Percentiles rank a stretch among this genome's conserved stretches.
Evolutionary conservation across 2,888 invertebrate species (phyloP).

Genomic region (Hemithea aestivaria): DNA sequence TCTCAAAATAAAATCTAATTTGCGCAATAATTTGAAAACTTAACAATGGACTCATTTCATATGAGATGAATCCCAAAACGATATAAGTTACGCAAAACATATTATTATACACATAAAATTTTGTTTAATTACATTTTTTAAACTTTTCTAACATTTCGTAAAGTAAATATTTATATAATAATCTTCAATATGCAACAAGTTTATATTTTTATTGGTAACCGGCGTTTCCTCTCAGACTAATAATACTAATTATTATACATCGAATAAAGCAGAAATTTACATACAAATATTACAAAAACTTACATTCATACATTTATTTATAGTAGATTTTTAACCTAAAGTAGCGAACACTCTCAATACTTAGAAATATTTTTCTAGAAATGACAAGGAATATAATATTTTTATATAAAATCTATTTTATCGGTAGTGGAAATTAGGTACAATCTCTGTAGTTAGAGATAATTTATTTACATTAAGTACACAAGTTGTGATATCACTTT

Average conservation of each 20-base stretch:
- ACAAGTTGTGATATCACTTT: slow-evolving; percentile 63
- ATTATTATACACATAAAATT: slow-evolving; percentile 55
- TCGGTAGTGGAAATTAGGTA: slow-evolving; percentile 74
- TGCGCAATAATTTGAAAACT: slow-evolving; percentile 70
- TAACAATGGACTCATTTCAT: slow-evolving; percentile 53
- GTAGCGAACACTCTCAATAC: slow-evolving; percentile 72
- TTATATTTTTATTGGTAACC: slow-evolving; percentile 77
- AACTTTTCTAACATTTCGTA: slow-evolving; percentile 71
- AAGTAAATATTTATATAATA: slow-evolving; percentile 62
- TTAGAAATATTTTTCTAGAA: slow-evolving; percentile 52
- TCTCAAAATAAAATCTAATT: slow-evolving; percentile 57
- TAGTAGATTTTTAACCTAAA: slow-evolving; percentile 48
- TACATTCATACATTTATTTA: slow-evolving; percentile 56
- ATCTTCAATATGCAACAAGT: slow-evolving; percentile 77
- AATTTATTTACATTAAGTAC: slow-evolving; percentile 67
- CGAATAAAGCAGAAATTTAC: slow-evolving; percentile 72
- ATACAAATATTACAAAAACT: slow-evolving; percentile 57
- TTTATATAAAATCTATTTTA: slow-evolving; percentile 37
- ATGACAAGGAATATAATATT: slow-evolving; percentile 55
- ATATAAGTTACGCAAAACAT: slow-evolving; percentile 65
- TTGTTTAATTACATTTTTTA: slow-evolving; percentile 53
- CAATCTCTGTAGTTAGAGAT: slow-evolving; percentile 43
- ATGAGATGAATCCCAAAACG: slow-evolving; percentile 41
- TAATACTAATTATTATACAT: slow-evolving; percentile 72
- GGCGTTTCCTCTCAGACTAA: slow-evolving; percentile 79